Base-by-base conservation (phyloP, 2,113 vertebrate genomes). In the Takifugu bimaculatus region DNA sequence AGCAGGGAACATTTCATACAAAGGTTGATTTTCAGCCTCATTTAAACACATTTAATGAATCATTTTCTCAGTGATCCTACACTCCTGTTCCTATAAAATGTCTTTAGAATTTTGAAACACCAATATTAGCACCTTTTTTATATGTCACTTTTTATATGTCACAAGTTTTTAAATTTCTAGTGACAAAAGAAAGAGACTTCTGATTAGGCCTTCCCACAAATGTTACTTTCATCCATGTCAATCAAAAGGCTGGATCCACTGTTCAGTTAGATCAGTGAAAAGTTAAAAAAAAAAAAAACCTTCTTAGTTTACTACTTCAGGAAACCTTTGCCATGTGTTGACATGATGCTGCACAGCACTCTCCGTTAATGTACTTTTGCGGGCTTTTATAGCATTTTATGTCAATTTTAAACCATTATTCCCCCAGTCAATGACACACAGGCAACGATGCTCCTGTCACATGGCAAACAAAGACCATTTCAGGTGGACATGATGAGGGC, bases 401-500 rank as follows among this genome's bases (percentile, higher is more conserved):
- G 63, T 47, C 54, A 63, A 57, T 65, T 65, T 68, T 44, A 47
- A 66, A 51, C 63, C 78, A 79, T 75, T 68, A 78, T 54, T 73
- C 65, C 65, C 60, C 53, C 65, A 51, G 29, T 78, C 74, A 13
- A 67, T 82, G 60, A 65, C 50, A 63, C 48, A 26, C 26, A 26
- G 35, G 10, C 57, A 66, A 60, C 51, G 58, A 44, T 26, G 51
- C 50, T 47, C 39, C 10, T 20, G 26, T 58, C 32, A 51, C 54
- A 66, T 45, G 26, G 54, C 45, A 64, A 63, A 72, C 68, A 78
- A 55, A 42, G 7, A 26, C 50, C 13, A 48, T 85, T 83, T 65
- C 88, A 94, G 93, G 70, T 39, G 76, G 81, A 67, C 26, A 57
- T 51, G 50, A 72, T 65, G 54, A 80, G 60, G 63, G 86, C 64